These are phyloP conservation scores for Leptarthrus brevirostris DNA, from an alignment of 2,888 invertebrate species.

Conservation along the genomic window DNA sequence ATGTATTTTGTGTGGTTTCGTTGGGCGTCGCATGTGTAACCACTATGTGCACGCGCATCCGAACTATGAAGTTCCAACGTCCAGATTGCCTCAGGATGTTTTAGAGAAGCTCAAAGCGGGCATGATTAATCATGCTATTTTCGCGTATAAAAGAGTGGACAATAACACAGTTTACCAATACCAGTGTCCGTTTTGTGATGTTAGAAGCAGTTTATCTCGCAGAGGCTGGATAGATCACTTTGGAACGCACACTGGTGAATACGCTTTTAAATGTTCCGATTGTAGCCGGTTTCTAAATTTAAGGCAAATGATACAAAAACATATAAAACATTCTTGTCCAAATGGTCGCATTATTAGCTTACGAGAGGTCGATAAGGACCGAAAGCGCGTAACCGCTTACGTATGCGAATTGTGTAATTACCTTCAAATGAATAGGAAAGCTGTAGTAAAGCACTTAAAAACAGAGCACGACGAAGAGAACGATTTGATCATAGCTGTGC, in stretches of 20 bases:
- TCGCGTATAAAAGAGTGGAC: background rate
- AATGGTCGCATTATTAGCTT: conserved; percentile 15
- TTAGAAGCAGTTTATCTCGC: conserved; percentile 55
- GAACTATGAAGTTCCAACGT: conserved; percentile 59
- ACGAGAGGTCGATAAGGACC: background rate
- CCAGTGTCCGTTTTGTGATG: conserved; percentile 62
- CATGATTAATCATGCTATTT: background rate
- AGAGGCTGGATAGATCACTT: conserved; percentile 73
- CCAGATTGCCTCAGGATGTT: conserved; percentile 60
- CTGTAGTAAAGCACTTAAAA: conserved; percentile 73
- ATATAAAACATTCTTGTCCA: conserved; percentile 52
- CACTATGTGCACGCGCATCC: conserved; percentile 61
- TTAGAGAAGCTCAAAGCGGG: conserved; percentile 51
- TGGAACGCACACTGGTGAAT: conserved; percentile 83
- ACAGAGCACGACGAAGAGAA: conserved; percentile 58
- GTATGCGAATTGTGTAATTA: conserved; percentile 80
- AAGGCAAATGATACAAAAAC: conserved; percentile 50
- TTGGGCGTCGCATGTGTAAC: conserved; percentile 66
- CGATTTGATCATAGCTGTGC: conserved; percentile 51
- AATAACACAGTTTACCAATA: conserved; percentile 51
- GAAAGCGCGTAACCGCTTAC: conserved; percentile 67
- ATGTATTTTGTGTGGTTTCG: conserved; percentile 60
- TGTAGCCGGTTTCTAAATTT: conserved; percentile 65
- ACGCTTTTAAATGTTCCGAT: conserved; percentile 73
- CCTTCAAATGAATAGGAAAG: conserved; percentile 73